Conservation (phyloP, 1,140 invertebrate genomes). For the Nasonia longicornis region DNA sequence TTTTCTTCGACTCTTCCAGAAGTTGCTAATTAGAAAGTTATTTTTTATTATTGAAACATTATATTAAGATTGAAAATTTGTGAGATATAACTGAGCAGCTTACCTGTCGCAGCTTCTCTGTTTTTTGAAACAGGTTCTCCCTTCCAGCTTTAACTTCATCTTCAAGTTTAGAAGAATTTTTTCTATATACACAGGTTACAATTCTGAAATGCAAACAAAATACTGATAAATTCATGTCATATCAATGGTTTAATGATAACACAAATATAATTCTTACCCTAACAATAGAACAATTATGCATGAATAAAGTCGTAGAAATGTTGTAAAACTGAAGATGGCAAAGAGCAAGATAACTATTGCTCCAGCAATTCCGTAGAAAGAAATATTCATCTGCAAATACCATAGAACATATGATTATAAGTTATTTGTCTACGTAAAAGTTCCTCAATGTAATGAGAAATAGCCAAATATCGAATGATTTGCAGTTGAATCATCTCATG, state of each 20-base stretch:
- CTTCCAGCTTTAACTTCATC: conserved; percentile 62
- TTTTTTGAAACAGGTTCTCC: conserved; percentile 66
- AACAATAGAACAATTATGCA: conserved; percentile 61
- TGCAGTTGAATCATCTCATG: background rate
- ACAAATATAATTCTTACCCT: conserved; percentile 56
- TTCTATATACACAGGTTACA: conserved; percentile 64
- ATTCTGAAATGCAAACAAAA: conserved; percentile 55
- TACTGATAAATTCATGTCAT: conserved; percentile 18
- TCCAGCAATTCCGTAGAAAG: conserved; percentile 62
- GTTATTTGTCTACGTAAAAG: background rate
- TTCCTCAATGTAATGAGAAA: background rate
- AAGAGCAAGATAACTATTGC: conserved; percentile 60
- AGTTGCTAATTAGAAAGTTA: conserved; percentile 54
- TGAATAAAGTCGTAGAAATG: conserved; percentile 57
- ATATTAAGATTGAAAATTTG: conserved; percentile 2
- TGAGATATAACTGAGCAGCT: background rate
- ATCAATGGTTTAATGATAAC: background rate
- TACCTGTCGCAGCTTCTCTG: conserved; percentile 66
- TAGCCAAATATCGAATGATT: background rate
- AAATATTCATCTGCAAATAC: conserved; percentile 65
- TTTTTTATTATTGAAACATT: background rate
- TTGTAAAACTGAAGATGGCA: conserved; percentile 62
- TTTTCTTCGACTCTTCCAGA: conserved; percentile 60
- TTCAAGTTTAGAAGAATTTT: conserved; percentile 60
- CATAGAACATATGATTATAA: background rate